Percentiles rank a stretch among this genome's conserved stretches.
phyloP scores from a whole-genome alignment of 2,113 vertebrate species.

The Pseudopodoces humilis region DNA sequence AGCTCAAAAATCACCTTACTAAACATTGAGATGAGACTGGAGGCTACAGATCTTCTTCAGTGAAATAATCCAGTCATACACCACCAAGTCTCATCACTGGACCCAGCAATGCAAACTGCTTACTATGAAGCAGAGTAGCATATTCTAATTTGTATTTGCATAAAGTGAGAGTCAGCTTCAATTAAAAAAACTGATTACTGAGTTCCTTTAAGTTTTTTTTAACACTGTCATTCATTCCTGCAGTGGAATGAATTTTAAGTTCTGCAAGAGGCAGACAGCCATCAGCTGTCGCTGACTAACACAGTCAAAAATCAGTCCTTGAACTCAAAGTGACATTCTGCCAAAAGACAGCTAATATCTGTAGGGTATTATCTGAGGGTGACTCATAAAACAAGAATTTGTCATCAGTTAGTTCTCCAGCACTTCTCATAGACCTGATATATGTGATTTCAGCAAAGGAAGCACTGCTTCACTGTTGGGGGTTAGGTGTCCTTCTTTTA shows the following conservation, averaged over 20 bases:
- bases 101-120: neutral
- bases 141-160: constrained; percentile 24
- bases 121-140: neutral
- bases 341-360: constrained; percentile 26
- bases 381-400: neutral
- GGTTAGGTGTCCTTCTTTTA: no score
- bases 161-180: constrained; percentile 12
- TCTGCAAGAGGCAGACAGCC: neutral
- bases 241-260: neutral
- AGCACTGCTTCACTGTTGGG: neutral
- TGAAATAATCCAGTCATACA: neutral
- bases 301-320: neutral
- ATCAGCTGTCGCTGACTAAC: constrained; percentile 19
- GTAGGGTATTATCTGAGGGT: neutral
- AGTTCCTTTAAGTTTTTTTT: neutral
- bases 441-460: neutral
- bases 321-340: constrained; percentile 27
- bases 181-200: constrained; percentile 30
- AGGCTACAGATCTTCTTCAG: neutral
- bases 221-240: neutral
- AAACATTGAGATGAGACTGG: neutral
- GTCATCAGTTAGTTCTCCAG: neutral
- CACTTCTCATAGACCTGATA: neutral
- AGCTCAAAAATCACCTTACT: neutral
- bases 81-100: neutral